A percentile compares a stretch with the other conserved stretches of the same genome.
Evolutionary conservation across 2,113 vertebrate genomes (phyloP).

Genomic region (Patagioenas fasciata): DNA sequence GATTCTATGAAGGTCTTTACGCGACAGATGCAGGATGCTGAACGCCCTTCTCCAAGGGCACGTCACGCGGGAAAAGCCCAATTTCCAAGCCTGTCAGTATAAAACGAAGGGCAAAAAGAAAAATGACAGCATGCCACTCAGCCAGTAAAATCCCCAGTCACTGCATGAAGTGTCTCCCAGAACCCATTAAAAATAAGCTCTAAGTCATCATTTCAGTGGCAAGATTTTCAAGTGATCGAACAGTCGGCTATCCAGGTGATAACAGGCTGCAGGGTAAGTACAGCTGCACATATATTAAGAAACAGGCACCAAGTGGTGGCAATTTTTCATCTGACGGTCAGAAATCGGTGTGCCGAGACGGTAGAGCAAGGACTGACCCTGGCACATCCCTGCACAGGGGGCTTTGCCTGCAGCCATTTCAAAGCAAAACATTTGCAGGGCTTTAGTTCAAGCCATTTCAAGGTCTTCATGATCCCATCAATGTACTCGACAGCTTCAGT

Average conservation of each 20-base stretch:
- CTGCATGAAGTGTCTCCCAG: slow-evolving; percentile 19
- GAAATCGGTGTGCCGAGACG: background rate
- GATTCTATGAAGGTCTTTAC: background rate
- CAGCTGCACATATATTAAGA: background rate
- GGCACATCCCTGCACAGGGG: background rate
- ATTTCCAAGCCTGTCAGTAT: slow-evolving; percentile 44
- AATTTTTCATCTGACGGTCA: background rate
- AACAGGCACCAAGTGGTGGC: background rate
- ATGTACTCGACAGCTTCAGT: background rate
- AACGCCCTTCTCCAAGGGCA: slow-evolving; percentile 54
- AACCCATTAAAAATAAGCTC: slow-evolving; percentile 59
- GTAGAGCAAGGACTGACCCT: background rate
- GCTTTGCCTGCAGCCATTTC: too few relatives aligned
- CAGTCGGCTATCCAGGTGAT: background rate
- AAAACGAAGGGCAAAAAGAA: background rate
- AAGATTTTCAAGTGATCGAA: slow-evolving; percentile 9
- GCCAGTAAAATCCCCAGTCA: slow-evolving; percentile 32
- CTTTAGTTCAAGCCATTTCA: background rate
- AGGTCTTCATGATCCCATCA: background rate
- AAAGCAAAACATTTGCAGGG: background rate
- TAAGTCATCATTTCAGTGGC: slow-evolving; percentile 3
- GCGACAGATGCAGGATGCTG: slow-evolving; percentile 54
- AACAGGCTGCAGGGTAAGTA: background rate
- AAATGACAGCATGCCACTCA: slow-evolving; percentile 48
- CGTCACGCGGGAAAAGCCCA: background rate